phyloP scores from a whole-genome alignment of 2,113 vertebrate species.

The Nycticebus coucang region DNA sequence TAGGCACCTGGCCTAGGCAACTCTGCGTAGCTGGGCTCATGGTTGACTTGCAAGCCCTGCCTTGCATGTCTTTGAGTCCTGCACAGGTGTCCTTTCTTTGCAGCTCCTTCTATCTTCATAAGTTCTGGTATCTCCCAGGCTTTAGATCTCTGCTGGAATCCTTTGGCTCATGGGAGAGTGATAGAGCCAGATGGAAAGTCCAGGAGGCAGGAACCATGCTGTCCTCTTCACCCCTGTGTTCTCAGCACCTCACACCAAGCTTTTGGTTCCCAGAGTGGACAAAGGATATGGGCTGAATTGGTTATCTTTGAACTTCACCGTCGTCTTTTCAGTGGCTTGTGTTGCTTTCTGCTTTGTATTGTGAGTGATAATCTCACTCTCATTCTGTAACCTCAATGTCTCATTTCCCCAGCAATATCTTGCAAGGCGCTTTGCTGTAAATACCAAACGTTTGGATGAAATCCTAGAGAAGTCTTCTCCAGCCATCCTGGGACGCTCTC shows the following conservation, averaged over 20 bases:
- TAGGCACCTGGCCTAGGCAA: background rate
- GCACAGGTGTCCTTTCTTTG: background rate
- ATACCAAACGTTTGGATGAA: background rate
- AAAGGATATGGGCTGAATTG: background rate
- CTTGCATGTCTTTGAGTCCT: background rate
- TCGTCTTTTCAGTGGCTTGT: background rate
- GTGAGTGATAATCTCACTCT: background rate
- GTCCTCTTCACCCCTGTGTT: background rate
- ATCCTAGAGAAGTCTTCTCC: background rate
- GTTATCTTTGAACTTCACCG: background rate
- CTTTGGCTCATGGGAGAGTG: background rate
- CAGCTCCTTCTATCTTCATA: background rate
- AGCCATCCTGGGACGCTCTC: background rate
- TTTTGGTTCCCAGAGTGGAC: background rate
- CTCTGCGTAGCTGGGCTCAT: background rate
- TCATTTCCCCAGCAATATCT: conserved; percentile 43
- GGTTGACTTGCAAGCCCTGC: background rate
- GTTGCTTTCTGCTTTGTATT: background rate
- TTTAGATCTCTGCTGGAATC: background rate
- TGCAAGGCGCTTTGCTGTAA: background rate
- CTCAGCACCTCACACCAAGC: background rate
- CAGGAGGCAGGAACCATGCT: background rate
- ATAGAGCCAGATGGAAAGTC: background rate
- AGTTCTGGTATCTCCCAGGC: background rate
- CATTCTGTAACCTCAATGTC: background rate